Evolutionary conservation across 2,113 vertebrate genomes (phyloP).

Genomic region (Galbula dea): DNA sequence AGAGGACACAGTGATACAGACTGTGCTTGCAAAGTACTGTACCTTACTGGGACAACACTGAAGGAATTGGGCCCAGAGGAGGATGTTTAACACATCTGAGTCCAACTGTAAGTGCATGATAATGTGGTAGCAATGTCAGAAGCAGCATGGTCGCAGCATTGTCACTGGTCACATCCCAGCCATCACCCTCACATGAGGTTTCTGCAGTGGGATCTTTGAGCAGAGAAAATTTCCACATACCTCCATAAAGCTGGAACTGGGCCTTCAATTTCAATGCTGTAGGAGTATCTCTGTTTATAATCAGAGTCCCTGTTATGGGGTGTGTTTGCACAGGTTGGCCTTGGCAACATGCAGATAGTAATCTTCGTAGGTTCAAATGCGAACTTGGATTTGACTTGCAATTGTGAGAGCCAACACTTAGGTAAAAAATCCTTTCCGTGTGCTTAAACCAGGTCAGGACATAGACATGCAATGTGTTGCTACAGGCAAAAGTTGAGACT

Average conservation of each 20-base stretch:
- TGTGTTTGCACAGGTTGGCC: constrained; percentile 6
- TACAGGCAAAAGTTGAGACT: background rate
- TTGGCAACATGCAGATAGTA: background rate
- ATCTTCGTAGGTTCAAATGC: background rate
- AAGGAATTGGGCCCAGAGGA: background rate
- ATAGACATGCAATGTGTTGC: background rate
- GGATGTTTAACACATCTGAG: background rate
- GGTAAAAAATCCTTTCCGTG: background rate
- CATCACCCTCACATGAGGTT: background rate
- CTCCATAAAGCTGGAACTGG: background rate
- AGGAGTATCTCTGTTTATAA: background rate
- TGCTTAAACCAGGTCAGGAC: background rate
- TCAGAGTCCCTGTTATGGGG: background rate
- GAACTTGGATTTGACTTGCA: background rate
- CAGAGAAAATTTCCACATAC: background rate
- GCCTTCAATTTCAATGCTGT: background rate
- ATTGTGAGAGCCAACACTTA: background rate
- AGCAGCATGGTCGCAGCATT: background rate
- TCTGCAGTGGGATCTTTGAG: background rate
- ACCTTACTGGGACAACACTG: background rate
- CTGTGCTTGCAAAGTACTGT: background rate
- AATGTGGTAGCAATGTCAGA: background rate
- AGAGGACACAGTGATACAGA: background rate
- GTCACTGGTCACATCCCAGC: fast-evolving
- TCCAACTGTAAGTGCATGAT: background rate